Percentiles rank a stretch among this genome's conserved stretches.
These are phyloP conservation scores for Drymonia ruficornis DNA, from an alignment of 2,888 invertebrate genomes.

Conservation along the genomic window DNA sequence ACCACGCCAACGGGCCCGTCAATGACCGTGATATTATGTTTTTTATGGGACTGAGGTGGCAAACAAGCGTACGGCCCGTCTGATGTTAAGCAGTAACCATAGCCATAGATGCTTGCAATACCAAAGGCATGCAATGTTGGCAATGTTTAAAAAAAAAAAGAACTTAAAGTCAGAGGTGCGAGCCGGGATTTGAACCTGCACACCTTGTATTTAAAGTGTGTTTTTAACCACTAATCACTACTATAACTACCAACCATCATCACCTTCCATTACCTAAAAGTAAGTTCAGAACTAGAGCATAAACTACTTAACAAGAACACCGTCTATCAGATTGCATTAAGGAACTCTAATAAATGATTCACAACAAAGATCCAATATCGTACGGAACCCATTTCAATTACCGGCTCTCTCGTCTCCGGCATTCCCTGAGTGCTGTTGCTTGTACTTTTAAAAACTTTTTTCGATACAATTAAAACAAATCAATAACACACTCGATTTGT, in stretches of 20 bases:
- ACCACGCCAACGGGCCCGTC: too few species aligned
- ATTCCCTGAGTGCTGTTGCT: constrained; percentile 33
- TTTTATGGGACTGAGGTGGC: too few species aligned
- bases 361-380: constrained; percentile 20
- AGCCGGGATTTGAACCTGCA: constrained; percentile 1
- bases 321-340: not conserved
- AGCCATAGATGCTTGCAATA: too few species aligned
- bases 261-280: not conserved
- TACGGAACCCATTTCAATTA: constrained; percentile 36
- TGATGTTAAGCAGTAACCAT: too few species aligned
- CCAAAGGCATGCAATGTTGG: too few species aligned
- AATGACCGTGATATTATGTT: too few species aligned
- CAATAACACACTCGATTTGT: too few species aligned
- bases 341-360: constrained; percentile 9
- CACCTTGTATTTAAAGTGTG: not conserved
- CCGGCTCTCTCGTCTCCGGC: constrained; percentile 9
- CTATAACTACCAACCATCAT: too few species aligned
- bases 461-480: constrained; percentile 5
- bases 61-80: too few species aligned
- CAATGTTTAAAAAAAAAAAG: too few species aligned
- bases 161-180: not conserved
- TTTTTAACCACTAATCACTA: not conserved
- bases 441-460: constrained; percentile 27
- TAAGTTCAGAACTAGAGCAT: not conserved
- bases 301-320: not conserved